These are phyloP conservation scores for Parazoanthus atlanticus DNA, from an alignment of 92 coral and sea anemone genomes.

Conservation along the genomic window DNA sequence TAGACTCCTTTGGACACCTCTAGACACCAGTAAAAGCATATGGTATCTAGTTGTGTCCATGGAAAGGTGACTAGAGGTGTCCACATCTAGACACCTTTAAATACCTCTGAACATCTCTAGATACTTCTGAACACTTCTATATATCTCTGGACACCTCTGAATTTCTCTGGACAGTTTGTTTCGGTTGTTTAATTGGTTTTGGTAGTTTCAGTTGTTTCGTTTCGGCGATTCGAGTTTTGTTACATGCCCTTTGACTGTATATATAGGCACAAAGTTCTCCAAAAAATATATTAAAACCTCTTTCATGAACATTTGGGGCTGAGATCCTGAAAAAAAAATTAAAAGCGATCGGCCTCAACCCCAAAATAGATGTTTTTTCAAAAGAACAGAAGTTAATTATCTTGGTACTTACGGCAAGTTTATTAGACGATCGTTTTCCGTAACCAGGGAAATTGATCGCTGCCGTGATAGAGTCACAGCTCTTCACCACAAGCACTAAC, in stretches of 20 bases:
- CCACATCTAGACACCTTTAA: not conserved
- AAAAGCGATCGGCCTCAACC: not conserved
- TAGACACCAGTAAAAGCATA: not conserved
- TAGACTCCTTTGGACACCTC: not conserved
- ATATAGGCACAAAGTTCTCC: not conserved
- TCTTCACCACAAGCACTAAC: not conserved
- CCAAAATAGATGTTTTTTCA: not conserved
- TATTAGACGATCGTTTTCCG: not conserved
- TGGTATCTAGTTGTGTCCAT: too few species aligned
- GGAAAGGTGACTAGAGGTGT: too few species aligned
- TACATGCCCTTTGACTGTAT: not conserved
- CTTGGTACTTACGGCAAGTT: not conserved
- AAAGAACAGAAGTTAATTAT: not conserved
- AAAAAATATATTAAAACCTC: not conserved
- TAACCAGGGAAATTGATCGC: not conserved
- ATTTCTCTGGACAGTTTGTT: not conserved
- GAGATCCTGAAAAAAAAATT: not conserved
- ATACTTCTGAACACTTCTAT: not conserved
- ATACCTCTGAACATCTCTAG: not conserved
- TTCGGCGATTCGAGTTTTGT: not conserved
- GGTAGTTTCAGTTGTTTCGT: not conserved
- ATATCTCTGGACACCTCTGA: not conserved
- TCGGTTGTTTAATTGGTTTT: not conserved
- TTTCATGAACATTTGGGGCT: not conserved
- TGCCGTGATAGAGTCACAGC: not conserved